Evolutionary conservation across 2,888 invertebrate species (phyloP).

Genomic region (Drosophila multiciliata): DNA sequence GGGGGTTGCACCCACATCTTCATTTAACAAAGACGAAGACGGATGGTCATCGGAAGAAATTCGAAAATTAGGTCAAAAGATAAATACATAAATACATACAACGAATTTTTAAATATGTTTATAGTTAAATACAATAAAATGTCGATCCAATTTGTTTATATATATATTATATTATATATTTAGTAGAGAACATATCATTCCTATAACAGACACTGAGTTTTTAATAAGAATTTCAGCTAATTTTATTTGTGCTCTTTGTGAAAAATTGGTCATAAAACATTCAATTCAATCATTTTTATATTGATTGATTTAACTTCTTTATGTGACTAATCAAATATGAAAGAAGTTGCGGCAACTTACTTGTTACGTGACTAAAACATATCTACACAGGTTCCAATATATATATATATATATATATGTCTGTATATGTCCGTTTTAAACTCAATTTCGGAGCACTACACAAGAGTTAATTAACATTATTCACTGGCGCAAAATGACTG

Average conservation of each 20-base stretch:
- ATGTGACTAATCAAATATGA: not conserved
- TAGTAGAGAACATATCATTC: no score
- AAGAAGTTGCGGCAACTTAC: not conserved
- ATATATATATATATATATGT: not conserved
- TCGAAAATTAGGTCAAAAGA: not conserved
- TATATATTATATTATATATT: not conserved
- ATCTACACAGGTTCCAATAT: not conserved
- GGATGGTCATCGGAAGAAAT: not conserved
- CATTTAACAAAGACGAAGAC: not conserved
- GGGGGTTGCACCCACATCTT: not conserved
- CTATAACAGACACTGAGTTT: no score
- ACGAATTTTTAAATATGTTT: not conserved
- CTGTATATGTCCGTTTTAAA: not conserved
- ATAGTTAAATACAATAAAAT: not conserved
- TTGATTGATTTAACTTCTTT: not conserved
- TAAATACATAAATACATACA: not conserved
- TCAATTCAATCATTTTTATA: not conserved
- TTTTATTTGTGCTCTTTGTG: not conserved
- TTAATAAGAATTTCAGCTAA: no score
- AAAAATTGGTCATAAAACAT: not conserved
- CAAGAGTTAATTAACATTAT: constrained; percentile 1
- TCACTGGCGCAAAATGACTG: not conserved
- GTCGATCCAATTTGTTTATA: not conserved
- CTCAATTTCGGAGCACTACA: not conserved
- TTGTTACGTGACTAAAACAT: not conserved